These are phyloP conservation scores for Tetrapedia diversipes DNA, from an alignment of 2,888 invertebrate genomes.

Conservation along the genomic window DNA sequence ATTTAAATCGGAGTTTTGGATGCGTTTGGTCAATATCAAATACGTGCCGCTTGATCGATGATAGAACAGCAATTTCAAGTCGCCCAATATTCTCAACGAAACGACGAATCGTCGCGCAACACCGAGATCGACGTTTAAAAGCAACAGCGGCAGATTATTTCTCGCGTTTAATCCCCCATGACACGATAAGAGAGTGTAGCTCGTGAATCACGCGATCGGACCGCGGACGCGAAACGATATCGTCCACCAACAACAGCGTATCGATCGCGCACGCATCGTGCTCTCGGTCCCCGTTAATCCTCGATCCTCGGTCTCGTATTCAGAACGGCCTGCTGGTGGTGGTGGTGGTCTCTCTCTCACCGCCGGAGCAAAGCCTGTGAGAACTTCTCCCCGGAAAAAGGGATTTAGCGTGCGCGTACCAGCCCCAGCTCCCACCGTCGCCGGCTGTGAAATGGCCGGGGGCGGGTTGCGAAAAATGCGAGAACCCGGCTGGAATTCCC, in stretches of 20 bases:
- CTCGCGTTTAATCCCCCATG: not conserved
- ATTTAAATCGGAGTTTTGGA: no score
- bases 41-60: constrained; percentile 8
- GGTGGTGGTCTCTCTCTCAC: constrained; percentile 15
- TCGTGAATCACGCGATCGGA: constrained; percentile 15
- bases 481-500: constrained; percentile 19
- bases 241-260: constrained; percentile 11
- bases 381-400: constrained; percentile 32
- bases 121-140: not conserved
- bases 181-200: not conserved
- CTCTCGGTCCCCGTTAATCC: constrained; percentile 37
- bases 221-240: constrained; percentile 7
- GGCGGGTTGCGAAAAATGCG: constrained; percentile 11
- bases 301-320: constrained; percentile 36
- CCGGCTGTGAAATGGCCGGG: constrained; percentile 17
- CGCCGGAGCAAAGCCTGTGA: constrained; percentile 4
- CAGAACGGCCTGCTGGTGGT: no score
- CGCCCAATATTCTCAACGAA: not conserved
- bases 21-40: no score
- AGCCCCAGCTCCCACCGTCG: no score
- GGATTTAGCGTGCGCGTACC: constrained; percentile 28
- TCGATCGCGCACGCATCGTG: constrained; percentile 41
- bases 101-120: not conserved
- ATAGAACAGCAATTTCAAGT: not conserved
- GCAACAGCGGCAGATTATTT: not conserved